phyloP scores from a whole-genome alignment of 2,113 vertebrate genomes.

The Oriolus oriolus region DNA sequence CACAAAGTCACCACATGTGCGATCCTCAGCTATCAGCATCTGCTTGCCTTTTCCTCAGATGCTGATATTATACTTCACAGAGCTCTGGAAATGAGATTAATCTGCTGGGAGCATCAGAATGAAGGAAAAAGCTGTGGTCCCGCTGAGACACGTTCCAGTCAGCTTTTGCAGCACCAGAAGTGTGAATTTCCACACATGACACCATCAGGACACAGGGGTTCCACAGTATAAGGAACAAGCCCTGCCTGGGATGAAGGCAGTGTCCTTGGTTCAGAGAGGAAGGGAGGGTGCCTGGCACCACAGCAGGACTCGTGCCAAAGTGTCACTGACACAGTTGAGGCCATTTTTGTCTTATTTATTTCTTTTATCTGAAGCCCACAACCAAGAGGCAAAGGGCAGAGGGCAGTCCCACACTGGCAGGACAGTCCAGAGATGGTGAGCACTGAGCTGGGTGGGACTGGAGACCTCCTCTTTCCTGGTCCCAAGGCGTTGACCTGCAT shows the following conservation, averaged over 20 bases:
- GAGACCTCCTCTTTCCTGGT: not conserved
- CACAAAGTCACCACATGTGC: not conserved
- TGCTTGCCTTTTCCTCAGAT: not conserved
- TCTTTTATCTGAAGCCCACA: not conserved
- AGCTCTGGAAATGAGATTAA: not conserved
- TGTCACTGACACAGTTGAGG: accelerated
- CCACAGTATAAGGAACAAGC: not conserved
- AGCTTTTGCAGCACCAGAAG: not conserved
- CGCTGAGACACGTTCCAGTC: accelerated
- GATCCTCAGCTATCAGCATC: not conserved
- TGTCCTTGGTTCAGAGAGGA: not conserved
- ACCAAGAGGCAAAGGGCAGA: not conserved
- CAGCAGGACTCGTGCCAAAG: accelerated
- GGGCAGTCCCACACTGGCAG: not conserved
- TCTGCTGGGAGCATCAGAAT: not conserved
- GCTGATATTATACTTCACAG: not conserved
- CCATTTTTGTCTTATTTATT: not conserved
- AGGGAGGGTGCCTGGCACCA: not conserved
- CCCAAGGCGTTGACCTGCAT: accelerated
- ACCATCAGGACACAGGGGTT: accelerated
- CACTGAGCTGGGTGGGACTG: accelerated
- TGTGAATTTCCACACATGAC: not conserved
- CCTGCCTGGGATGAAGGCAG: not conserved
- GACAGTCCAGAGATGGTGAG: not conserved
- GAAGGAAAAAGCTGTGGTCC: not conserved